Base-by-base conservation (phyloP, 30 jellyfish, hydroid and myxozoan genomes). In the Rhopilema esculentum region DNA sequence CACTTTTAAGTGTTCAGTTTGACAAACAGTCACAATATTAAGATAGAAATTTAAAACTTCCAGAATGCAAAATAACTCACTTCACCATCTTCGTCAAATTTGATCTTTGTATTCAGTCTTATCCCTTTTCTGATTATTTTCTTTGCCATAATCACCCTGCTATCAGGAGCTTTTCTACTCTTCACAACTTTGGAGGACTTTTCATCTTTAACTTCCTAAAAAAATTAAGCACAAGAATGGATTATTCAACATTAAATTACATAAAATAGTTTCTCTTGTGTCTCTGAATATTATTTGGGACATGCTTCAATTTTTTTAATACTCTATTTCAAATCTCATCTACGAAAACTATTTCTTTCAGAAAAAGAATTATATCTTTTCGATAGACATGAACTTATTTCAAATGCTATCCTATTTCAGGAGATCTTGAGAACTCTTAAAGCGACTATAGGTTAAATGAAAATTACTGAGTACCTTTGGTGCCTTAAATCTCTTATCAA, bases 71-170 rank as follows among this genome's bases (percentile, higher is more conserved):
- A 21, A 32, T 9, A 71, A 57, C 85, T 68, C 75, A 82, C 98
- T 68, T 93, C 96, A 23, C 98, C 98, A 29, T 89, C 94, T 7
- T 93, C 98, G 57, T 90, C 91, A 61, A 93, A 93, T 17, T 66
- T 69, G n/a, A 79, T 68, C 79, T 88, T 93, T 63, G 97, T 82
- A 69, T 93, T 93, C 81, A 88, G 21, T 93, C 83, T 88, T 71
- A 93, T 93, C 27, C 93, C 93, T 77, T 93, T 93, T 21, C 97
- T 77, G 22, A 83, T 71, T 8, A 93, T 64, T 82, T 89, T 93
- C 89, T 93, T 93, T 21, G 98, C 98, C 63, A 83, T 15, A 1
- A 85, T 72, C 29, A 95, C 85, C 24, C 89, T 93, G 24, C 89
- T 77, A 23, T 62, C 80, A 28, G 32, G 28, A 19, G 63, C 78